phyloP scores from a whole-genome alignment of 2,797 vertebrate genomes.

The Malurus leucopterus region DNA sequence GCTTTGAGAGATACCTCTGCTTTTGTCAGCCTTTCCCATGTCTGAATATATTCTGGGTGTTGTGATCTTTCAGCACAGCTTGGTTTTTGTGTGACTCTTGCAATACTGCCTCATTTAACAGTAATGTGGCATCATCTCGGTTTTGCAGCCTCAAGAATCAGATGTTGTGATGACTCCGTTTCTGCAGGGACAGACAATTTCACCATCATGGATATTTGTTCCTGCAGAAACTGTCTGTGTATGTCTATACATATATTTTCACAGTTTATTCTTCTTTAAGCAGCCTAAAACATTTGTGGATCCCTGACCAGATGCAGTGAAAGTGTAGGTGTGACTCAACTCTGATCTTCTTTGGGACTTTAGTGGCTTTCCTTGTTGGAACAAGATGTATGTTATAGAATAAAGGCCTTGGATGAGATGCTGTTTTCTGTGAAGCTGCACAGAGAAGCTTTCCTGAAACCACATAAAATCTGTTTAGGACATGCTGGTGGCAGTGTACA shows the following conservation, averaged over 20 bases:
- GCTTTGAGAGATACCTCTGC: neutral
- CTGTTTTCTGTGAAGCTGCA: neutral
- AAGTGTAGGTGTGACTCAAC: neutral
- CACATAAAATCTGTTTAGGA: neutral
- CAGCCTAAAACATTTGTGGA: neutral
- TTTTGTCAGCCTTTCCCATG: neutral
- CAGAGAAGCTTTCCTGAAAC: neutral
- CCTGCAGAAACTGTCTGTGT: neutral
- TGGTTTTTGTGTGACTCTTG: neutral
- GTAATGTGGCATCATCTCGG: neutral
- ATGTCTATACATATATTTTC: neutral
- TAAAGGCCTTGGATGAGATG: neutral
- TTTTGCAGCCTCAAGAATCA: neutral
- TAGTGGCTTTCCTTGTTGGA: neutral
- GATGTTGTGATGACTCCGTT: neutral
- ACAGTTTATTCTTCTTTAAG: neutral
- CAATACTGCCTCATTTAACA: neutral
- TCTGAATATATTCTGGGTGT: neutral
- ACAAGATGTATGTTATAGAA: neutral
- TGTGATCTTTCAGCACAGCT: neutral
- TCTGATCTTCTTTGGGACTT: neutral
- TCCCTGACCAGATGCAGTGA: neutral
- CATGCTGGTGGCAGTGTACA: neutral
- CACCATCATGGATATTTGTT: neutral
- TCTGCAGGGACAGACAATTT: neutral